A percentile compares a stretch with the other conserved stretches of the same genome.
Evolutionary conservation across 2,797 vertebrate species (phyloP).

Genomic region (Iguana delicatissima): DNA sequence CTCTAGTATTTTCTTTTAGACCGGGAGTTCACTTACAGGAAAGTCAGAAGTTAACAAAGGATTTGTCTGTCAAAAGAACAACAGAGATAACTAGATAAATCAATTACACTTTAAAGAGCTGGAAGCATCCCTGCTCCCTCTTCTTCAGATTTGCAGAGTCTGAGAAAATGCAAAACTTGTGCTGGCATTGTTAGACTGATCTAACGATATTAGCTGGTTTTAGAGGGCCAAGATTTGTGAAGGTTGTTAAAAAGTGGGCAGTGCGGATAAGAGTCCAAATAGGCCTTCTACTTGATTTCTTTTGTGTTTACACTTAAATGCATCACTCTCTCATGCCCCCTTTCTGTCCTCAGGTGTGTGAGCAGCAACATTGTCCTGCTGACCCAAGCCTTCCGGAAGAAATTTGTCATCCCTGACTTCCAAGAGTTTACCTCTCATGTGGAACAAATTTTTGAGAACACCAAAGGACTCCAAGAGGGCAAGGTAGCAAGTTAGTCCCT

Average conservation of each 20-base stretch:
- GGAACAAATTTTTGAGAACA: conserved; percentile 84
- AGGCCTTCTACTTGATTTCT: not conserved
- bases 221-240: not conserved
- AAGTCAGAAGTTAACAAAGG: not conserved
- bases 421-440: conserved; percentile 85
- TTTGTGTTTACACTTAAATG: not conserved
- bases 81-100: not conserved
- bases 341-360: conserved; percentile 81
- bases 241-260: not conserved
- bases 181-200: not conserved
- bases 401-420: conserved; percentile 92
- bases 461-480: conserved; percentile 79
- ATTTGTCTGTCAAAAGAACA: not conserved
- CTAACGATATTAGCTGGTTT: not conserved
- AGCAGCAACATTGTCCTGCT: conserved; percentile 89
- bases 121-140: not conserved
- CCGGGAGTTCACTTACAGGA: not conserved
- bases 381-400: conserved; percentile 89
- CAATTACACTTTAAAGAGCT: not conserved
- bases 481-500: conserved; percentile 68
- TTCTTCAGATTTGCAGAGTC: not conserved
- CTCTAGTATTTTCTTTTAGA: not conserved
- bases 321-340: not conserved
- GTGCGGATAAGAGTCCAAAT: not conserved
- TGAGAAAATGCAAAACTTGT: not conserved